These are phyloP conservation scores for Heliothis subflexa DNA, from an alignment of 1,140 invertebrate species.

Conservation along the genomic window DNA sequence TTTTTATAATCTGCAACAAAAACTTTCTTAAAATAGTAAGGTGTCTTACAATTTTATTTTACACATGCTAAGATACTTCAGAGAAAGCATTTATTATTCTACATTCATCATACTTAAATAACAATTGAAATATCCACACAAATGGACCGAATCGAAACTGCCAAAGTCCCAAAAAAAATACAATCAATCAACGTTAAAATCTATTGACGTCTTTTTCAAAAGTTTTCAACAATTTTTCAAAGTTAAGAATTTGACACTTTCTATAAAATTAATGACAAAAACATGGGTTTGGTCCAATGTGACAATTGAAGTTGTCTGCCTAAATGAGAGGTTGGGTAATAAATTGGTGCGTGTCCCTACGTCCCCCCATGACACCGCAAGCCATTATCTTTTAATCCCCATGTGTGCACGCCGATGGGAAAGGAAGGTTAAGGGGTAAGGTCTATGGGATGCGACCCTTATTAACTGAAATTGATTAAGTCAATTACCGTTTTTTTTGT, in stretches of 20 bases:
- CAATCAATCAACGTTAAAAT: slow-evolving; percentile 12
- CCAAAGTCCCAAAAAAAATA: background rate
- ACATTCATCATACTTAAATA: background rate
- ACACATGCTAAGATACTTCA: background rate
- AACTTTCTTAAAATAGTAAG: too few relatives aligned
- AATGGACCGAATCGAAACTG: background rate
- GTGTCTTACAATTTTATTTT: background rate
- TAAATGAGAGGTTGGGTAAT: background rate
- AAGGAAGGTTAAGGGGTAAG: slow-evolving; percentile 6
- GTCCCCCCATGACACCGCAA: slow-evolving; percentile 8
- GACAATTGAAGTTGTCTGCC: background rate
- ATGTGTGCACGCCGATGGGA: slow-evolving; percentile 15
- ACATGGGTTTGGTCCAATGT: background rate
- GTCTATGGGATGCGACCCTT: slow-evolving; percentile 16
- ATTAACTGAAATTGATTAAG: slow-evolving; percentile 26
- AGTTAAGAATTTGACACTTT: slow-evolving; percentile 6
- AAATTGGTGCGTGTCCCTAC: background rate
- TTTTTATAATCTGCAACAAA: too few relatives aligned
- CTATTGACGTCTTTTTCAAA: slow-evolving; percentile 16
- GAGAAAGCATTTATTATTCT: background rate
- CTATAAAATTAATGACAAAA: background rate
- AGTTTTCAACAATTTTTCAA: slow-evolving; percentile 21
- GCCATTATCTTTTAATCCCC: slow-evolving; percentile 42
- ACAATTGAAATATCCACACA: background rate
- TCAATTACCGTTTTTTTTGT: slow-evolving; percentile 1